Evolutionary conservation across 2,888 invertebrate species (phyloP), one percentile per base, ranked within the genome.

Genomic region (Troides oblongomaculatus): DNA sequence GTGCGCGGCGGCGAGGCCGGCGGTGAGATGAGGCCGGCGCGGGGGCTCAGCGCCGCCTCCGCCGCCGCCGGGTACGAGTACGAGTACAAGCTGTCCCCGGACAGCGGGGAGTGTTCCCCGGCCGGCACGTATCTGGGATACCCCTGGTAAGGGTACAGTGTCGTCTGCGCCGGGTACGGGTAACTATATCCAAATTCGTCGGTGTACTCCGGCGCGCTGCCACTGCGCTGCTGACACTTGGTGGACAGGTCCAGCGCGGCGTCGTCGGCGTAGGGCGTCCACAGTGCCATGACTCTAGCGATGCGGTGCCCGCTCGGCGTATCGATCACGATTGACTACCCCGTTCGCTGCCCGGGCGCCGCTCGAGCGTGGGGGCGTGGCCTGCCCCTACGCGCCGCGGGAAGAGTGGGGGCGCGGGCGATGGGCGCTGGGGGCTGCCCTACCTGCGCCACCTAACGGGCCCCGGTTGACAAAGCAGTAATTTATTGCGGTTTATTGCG

Each of bases 1-100:
- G 57, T 88, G 88, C 17, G 90, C 89, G 0, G 90, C 92, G 30
- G 30, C 94, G 67, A 80, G 77, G 70, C 96, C 95, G 8, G 88
- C 87, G 0, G 84, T 80, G 6, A 89, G 67, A 30, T 30, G 30
- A 30, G 30, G 30, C 30, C 3, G 58, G 64, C 72, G 74, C 30
- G 74, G 50, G 14, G 50, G 50, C 18, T 50, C 2, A 8, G 5
- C 12, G 50, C 14, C 50, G 50, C 12, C 6, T 5, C 50, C 14
- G 5, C 14, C 4, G 30, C 30, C 30, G 4, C 30, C 7, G 71
- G 65, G 8, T 71, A 59, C 5, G 69, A 53, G 50, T 74, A 73
- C 39, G 74, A 74, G 30, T 74, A 74, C 30, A 72, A 73, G 66
- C 75, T 77, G n/a, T 50, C 66, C 7, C 70, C 70, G 17, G 77